Evolutionary conservation across 2,888 invertebrate species (phyloP).

Genomic region (Glyphotaelius pellucidus): DNA sequence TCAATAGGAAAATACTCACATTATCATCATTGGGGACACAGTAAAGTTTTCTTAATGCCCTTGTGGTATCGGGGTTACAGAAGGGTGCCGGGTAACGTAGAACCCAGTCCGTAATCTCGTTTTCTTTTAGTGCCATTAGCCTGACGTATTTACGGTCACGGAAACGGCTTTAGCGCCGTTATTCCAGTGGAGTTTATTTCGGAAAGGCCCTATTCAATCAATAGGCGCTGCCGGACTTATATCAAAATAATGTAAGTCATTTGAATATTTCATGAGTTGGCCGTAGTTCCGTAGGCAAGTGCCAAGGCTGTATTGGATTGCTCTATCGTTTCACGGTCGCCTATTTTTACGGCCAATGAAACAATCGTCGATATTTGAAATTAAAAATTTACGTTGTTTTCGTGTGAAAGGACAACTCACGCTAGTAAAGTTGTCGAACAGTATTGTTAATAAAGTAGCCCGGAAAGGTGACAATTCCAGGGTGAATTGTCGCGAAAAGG

Average conservation of each 20-base stretch:
- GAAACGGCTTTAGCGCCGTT: conserved; percentile 45
- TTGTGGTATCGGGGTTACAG: not conserved
- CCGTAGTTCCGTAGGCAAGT: not conserved
- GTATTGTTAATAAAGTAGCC: not conserved
- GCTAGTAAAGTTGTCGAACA: not conserved
- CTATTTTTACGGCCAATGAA: not conserved
- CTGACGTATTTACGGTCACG: conserved; percentile 49
- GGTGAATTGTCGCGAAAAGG: not conserved
- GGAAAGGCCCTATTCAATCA: conserved; percentile 40
- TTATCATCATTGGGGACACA: not conserved
- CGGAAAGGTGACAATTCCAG: not conserved
- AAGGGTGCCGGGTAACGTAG: not conserved
- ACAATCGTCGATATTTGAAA: not conserved
- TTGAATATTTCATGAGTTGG: conserved; percentile 50
- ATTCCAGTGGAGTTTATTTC: conserved; percentile 45
- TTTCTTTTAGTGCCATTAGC: conserved; percentile 33
- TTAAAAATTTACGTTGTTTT: not conserved
- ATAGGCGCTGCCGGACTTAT: conserved; percentile 45
- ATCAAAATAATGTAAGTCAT: conserved; percentile 48
- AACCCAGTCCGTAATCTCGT: conserved; percentile 24
- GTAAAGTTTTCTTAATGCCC: not conserved
- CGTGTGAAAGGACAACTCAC: not conserved
- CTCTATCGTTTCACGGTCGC: conserved; percentile 26
- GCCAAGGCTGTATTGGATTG: conserved; percentile 38
- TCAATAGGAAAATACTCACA: not conserved